Percentiles rank a stretch among this genome's conserved stretches.
Evolutionary conservation across 2,888 invertebrate genomes (phyloP).

Genomic region (Drosophila algonquin): DNA sequence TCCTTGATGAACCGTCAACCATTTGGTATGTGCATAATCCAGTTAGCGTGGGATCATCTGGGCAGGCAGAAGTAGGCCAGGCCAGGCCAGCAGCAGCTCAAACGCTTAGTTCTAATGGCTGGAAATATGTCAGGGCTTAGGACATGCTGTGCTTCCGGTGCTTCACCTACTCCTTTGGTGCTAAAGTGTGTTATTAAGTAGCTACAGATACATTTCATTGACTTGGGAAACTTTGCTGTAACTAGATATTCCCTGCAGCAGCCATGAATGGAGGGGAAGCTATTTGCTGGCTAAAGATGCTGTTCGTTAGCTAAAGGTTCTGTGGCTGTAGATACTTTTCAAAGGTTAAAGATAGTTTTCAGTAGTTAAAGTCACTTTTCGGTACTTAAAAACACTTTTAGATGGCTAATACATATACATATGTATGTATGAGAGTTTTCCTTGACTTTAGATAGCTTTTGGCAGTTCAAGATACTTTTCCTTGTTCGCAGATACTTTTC

Average conservation of each 20-base stretch:
- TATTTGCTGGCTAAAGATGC: neutral
- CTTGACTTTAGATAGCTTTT: neutral
- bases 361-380: neutral
- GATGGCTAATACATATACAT: neutral
- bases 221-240: constrained; percentile 16
- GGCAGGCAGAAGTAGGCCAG: neutral
- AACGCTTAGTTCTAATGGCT: constrained; percentile 22
- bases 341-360: neutral
- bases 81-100: neutral
- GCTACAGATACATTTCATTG: constrained; percentile 26
- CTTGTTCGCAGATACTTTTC: neutral
- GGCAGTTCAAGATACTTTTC: neutral
- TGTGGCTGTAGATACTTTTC: neutral
- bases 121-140: constrained; percentile 22
- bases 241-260: neutral
- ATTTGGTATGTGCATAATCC: constrained; percentile 37
- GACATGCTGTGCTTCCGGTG: constrained; percentile 9
- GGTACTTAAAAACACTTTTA: neutral
- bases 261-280: neutral
- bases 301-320: neutral
- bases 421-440: neutral
- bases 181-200: neutral
- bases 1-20: constrained; percentile 39
- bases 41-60: constrained; percentile 8
- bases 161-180: constrained; percentile 1